Conservation (phyloP, 1,140 invertebrate genomes). For the Drosophila arizonae region DNA sequence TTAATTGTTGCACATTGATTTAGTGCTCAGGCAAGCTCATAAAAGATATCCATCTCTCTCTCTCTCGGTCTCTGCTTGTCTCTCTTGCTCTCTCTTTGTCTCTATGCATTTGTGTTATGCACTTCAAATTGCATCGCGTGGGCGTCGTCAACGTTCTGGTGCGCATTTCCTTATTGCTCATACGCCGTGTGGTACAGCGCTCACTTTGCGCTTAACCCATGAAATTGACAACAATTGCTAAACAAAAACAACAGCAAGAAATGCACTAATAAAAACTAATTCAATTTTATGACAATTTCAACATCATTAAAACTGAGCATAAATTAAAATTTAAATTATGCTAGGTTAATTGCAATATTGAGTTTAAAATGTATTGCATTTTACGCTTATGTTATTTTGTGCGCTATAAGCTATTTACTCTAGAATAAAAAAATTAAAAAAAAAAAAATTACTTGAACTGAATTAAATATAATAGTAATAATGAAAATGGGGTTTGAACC, state of each 20-base stretch:
- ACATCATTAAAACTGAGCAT: not conserved
- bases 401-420: no score
- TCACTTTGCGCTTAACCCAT: slow-evolving; percentile 3
- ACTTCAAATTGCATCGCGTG: slow-evolving; percentile 47
- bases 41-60: slow-evolving; percentile 8
- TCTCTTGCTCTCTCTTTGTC: slow-evolving; percentile 1
- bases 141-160: slow-evolving; percentile 49
- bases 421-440: no score
- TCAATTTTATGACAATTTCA: not conserved
- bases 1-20: slow-evolving; percentile 69
- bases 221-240: not conserved
- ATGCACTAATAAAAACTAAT: no score
- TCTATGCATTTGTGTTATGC: slow-evolving; percentile 49
- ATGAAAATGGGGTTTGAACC: slow-evolving; percentile 17
- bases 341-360: not conserved
- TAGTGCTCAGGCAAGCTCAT: slow-evolving; percentile 48
- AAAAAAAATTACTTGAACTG: no score
- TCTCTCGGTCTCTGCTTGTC: no score
- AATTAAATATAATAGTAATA: no score
- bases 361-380: no score
- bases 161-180: slow-evolving; percentile 70
- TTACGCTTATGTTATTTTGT: no score
- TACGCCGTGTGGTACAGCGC: slow-evolving; percentile 56
- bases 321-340: not conserved
- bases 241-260: not conserved